These are phyloP conservation scores for Platycercus adscitus DNA, from an alignment of 2,113 vertebrate genomes.

Conservation along the genomic window DNA sequence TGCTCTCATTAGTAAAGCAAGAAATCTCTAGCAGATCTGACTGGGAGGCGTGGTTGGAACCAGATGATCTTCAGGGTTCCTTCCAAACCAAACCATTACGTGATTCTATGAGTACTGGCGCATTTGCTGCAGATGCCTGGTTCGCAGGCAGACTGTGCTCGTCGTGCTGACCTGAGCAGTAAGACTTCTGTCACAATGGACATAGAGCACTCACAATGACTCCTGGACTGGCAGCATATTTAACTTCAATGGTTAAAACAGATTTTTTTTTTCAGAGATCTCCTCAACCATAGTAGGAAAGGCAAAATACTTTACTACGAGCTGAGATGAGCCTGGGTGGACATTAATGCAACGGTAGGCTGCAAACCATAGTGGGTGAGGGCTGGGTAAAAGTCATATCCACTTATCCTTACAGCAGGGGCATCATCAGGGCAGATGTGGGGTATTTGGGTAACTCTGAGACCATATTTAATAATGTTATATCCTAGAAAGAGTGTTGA, in stretches of 20 bases:
- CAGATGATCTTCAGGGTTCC: background rate
- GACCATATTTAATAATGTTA: background rate
- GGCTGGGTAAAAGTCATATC: background rate
- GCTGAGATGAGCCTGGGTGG: background rate
- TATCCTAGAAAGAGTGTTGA: background rate
- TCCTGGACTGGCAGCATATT: background rate
- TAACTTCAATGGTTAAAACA: background rate
- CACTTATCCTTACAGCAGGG: background rate
- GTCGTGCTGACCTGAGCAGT: fast-evolving
- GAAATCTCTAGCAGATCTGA: background rate
- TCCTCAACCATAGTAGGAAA: background rate
- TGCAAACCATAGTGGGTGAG: background rate
- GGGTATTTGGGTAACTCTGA: background rate
- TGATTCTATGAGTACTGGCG: background rate
- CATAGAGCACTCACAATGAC: background rate
- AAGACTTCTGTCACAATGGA: background rate
- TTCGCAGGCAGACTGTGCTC: background rate
- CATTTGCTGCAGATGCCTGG: background rate
- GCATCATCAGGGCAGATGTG: background rate
- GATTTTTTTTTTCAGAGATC: background rate
- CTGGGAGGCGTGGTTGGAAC: background rate
- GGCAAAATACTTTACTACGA: background rate
- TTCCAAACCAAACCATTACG: background rate
- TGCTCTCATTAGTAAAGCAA: background rate
- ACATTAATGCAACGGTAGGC: background rate